Evolutionary conservation across 2,888 invertebrate species (phyloP), one percentile per base, ranked within the genome.

Genomic region (Xestobium rufovillosum): DNA sequence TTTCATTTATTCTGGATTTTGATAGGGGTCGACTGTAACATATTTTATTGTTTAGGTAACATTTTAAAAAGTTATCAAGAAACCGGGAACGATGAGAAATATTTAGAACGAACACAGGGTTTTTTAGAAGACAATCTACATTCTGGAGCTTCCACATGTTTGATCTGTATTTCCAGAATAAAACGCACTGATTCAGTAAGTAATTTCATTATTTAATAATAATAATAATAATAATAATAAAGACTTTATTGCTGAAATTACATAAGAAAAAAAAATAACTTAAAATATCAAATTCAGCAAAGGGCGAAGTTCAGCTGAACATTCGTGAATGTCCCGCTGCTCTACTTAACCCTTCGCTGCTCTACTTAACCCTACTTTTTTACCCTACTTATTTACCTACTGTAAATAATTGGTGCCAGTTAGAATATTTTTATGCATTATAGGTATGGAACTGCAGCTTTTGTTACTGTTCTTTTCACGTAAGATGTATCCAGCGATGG

Each of bases 401-500:
- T 23, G 23, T 9, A 23, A 9, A 23, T 9, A 23, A 23, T n/a
- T n/a, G n/a, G n/a, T n/a, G n/a, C n/a, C n/a, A n/a, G n/a, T n/a
- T n/a, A n/a, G n/a, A n/a, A n/a, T n/a, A n/a, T n/a, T n/a, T n/a
- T n/a, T n/a, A n/a, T n/a, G n/a, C n/a, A n/a, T 52, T 49, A 6
- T 50, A 82, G 71, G 83, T 94, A 43, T 95, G 95, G 95, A 84
- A 78, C 26, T 95, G 95, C 57, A 66, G 66, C 4, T 77, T 79
- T 39, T 95, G 95, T 57, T 85, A 72, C 57, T 83, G 84, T 30
- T 82, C 83, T 56, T 83, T 94, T 56, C 95, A 95, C 66, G 68
- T 95, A 19, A 71, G 75, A 29, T 95, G 95, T 58, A 85, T 92
- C 44, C 88, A 88, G 60, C 80, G 87, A 56, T 95, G 95, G 95